Evolutionary conservation across 2,888 invertebrate genomes (phyloP).

Genomic region (Sympetrum striolatum): DNA sequence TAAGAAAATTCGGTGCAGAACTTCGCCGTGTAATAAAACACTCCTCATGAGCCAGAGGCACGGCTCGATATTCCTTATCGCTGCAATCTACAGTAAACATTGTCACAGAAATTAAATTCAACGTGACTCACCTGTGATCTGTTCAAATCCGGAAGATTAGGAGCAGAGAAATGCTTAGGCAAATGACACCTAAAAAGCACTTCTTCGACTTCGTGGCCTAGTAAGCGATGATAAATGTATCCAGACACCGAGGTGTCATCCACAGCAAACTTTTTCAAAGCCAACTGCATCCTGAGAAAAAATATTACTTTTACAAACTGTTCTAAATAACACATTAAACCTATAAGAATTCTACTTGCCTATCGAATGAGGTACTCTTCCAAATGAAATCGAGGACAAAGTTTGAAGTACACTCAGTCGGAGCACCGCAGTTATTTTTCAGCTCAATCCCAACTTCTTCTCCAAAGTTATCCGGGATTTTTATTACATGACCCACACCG

Average conservation of each 20-base stretch:
- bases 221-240: slow-evolving; percentile 94
- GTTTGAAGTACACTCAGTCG: slow-evolving; percentile 91
- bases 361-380: slow-evolving; percentile 98
- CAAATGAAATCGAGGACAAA: slow-evolving; percentile 99
- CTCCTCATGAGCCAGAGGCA: too few relatives aligned
- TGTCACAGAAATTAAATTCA: not conserved
- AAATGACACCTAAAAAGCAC: slow-evolving; percentile 88
- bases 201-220: slow-evolving; percentile 95
- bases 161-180: slow-evolving; percentile 97
- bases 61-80: too few relatives aligned
- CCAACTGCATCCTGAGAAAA: slow-evolving; percentile 87
- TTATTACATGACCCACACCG: slow-evolving; percentile 98
- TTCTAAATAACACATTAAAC: not conserved
- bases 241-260: slow-evolving; percentile 96
- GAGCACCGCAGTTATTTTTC: slow-evolving; percentile 90
- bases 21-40: too few relatives aligned
- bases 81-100: too few relatives aligned
- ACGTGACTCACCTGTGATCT: slow-evolving; percentile 78
- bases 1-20: too few relatives aligned
- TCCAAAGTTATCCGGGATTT: slow-evolving; percentile 93
- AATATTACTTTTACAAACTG: not conserved
- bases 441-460: slow-evolving; percentile 98
- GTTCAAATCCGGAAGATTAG: slow-evolving; percentile 96
- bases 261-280: slow-evolving; percentile 92
- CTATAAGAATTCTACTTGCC: slow-evolving; percentile 62